phyloP scores from a whole-genome alignment of 2,113 vertebrate genomes.

The Chascanopsetta lugubris region DNA sequence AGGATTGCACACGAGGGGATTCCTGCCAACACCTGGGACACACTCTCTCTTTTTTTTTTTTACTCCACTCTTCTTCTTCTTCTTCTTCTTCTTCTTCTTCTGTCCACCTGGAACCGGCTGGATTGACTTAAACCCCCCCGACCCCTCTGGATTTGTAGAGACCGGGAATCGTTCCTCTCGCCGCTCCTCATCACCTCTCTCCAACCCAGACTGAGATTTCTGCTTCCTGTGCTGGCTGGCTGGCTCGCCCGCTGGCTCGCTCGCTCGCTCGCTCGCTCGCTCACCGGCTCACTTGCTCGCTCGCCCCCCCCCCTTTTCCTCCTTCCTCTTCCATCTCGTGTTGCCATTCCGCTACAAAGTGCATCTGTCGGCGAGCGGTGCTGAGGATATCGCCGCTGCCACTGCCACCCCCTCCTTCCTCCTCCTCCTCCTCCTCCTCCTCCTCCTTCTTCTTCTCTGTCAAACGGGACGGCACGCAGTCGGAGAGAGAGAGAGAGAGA shows the following conservation, averaged over 20 bases:
- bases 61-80: conserved; percentile 55
- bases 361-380: conserved; percentile 69
- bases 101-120: conserved; percentile 53
- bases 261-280: neutral
- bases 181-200: conserved; percentile 15
- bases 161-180: conserved; percentile 50
- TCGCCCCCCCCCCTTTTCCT: conserved; percentile 52
- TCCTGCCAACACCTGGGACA: conserved; percentile 72
- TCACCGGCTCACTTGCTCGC: conserved; percentile 13
- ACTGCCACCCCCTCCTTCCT: no score
- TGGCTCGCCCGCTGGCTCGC: no score
- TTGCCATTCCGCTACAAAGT: conserved; percentile 67
- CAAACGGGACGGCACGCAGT: conserved; percentile 66
- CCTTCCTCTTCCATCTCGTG: conserved; percentile 29
- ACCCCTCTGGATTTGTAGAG: conserved; percentile 62
- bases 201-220: neutral
- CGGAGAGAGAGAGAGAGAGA: conserved; percentile 7
- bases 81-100: conserved; percentile 46
- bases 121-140: conserved; percentile 61
- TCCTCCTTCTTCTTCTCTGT: no score
- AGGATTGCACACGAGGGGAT: conserved; percentile 72
- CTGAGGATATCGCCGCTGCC: conserved; percentile 67
- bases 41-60: conserved; percentile 51
- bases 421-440: no score
- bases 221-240: neutral